Base-by-base conservation (phyloP, 2,113 vertebrate genomes). In the Peromyscus maniculatus region DNA sequence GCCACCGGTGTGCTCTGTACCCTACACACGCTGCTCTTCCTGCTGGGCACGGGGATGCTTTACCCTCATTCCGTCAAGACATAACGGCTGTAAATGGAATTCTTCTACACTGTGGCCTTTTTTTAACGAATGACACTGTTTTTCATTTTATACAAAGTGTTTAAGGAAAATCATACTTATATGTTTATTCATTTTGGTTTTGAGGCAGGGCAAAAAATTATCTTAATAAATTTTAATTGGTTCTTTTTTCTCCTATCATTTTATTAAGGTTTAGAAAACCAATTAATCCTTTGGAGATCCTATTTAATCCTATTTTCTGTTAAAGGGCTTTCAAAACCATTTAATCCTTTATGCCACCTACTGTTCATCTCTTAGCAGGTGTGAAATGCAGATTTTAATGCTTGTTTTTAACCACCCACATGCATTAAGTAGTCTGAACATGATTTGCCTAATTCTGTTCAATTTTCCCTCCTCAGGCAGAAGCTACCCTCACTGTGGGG, bases 221-320 rank as follows among this genome's bases (percentile, higher is more conserved):
- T 59, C 69, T 89, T 43, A 89, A 78, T 62, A 69, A 91, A 74
- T 79, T n/a, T 5, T 82, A 86, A 39, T 16, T 71, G 3, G 43
- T 59, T 74, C 46, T 69, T 46, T 49, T 79, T 55, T 62, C 69
- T 28, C n/a, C 43, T 78, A 52, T 84, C 36, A 71, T 64, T 94
- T 62, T 87, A 57, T 13, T 69, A 93, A 78, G 57, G 46, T 57
- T 91, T 79, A 84, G 46, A 39, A 96, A 93, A 95, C 62, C 39
- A 52, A 59, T 15, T 57, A 91, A 62, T 36, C 64, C 84, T 39
- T 93, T 52, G 74, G 69, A 64, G 84, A 89, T 33, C 33, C 78
- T 10, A 22, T 28, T 89, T 57, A 84, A 84, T 69, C 43, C 24
- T 89, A 59, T 52, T 52, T 91, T 88, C 43, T 77, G 69, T 72